Percentiles rank a stretch among this genome's conserved stretches.
phyloP scores from a whole-genome alignment of 2,888 invertebrate genomes.

The Altica lythri region DNA sequence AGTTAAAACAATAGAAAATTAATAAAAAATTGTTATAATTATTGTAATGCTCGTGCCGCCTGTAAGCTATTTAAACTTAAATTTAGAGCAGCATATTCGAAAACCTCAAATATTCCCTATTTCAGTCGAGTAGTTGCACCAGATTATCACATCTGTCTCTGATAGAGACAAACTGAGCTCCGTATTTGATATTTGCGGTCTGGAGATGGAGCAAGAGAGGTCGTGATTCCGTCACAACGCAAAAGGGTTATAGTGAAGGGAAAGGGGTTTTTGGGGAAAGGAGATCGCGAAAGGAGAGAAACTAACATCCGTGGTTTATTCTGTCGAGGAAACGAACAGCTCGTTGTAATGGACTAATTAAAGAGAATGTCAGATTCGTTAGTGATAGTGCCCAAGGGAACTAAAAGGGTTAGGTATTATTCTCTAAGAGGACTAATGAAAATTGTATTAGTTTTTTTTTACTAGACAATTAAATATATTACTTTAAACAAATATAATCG shows the following conservation, averaged over 20 bases:
- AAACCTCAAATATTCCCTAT: conserved; percentile 19
- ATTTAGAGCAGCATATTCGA: conserved; percentile 19
- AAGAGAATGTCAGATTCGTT: conserved; percentile 46
- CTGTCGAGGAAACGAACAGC: conserved; percentile 44
- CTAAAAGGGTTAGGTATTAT: conserved; percentile 22
- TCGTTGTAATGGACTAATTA: conserved; percentile 46
- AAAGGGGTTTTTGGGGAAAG: conserved; percentile 8
- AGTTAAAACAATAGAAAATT: too few species aligned
- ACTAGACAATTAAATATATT: too few species aligned
- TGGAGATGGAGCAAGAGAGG: conserved; percentile 15
- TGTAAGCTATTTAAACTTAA: too few species aligned
- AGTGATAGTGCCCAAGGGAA: conserved; percentile 38
- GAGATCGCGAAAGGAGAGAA: conserved; percentile 23
- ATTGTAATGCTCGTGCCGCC: too few species aligned
- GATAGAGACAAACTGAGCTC: conserved; percentile 28
- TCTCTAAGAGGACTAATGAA: conserved; percentile 20
- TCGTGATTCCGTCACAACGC: conserved; percentile 26
- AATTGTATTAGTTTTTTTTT: conserved; percentile 20
- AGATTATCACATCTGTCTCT: conserved; percentile 29
- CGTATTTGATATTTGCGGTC: conserved; percentile 29
- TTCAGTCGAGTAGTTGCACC: conserved; percentile 21
- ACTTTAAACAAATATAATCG: too few species aligned
- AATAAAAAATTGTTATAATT: too few species aligned
- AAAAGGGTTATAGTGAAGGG: conserved; percentile 23
- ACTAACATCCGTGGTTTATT: conserved; percentile 37